phyloP scores from a whole-genome alignment of 1,140 invertebrate species.

The Aleiodes sp. region DNA sequence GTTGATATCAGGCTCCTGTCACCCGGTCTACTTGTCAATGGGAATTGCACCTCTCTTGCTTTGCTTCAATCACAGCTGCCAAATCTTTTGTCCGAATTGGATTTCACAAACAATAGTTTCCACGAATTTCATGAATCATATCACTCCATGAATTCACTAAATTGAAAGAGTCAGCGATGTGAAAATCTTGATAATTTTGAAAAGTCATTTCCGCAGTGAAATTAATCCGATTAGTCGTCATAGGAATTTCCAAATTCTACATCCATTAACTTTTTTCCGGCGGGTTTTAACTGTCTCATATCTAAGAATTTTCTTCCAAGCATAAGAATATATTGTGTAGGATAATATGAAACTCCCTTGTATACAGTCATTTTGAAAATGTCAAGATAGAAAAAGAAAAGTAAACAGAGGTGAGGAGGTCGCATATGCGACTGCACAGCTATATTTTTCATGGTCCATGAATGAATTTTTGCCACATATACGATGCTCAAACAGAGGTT shows the following conservation, averaged over 20 bases:
- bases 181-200: too few species aligned
- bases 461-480: neutral
- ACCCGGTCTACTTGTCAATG: neutral
- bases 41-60: neutral
- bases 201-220: too few species aligned
- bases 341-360: neutral
- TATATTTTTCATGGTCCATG: slow-evolving; percentile 7
- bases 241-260: too few species aligned
- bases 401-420: neutral
- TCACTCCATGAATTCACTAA: neutral
- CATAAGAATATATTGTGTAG: neutral
- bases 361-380: neutral
- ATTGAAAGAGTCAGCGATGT: neutral
- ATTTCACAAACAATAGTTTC: neutral
- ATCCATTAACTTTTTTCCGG: too few species aligned
- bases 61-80: neutral
- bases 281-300: too few species aligned
- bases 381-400: neutral
- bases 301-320: neutral
- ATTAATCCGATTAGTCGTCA: neutral
- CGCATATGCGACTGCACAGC: neutral
- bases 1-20: neutral
- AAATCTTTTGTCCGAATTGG: neutral
- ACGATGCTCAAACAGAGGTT: neutral
- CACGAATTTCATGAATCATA: neutral